Percentiles rank a stretch among this genome's conserved stretches.
Evolutionary conservation across 2,797 vertebrate species (phyloP).

Genomic region (Pagetopsis macropterus): DNA sequence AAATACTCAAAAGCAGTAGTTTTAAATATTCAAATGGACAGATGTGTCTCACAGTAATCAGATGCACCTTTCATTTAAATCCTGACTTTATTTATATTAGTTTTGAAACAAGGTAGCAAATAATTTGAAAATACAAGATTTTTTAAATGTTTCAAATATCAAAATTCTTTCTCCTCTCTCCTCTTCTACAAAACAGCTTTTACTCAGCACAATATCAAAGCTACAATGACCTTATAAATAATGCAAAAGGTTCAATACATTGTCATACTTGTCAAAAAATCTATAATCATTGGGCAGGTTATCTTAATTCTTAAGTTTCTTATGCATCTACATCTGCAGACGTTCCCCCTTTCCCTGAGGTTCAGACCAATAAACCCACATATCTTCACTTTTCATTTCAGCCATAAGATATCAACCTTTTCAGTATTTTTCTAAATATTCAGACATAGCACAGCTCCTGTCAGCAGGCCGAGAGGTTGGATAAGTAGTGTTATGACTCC

Average conservation of each 20-base stretch:
- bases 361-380: background rate
- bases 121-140: background rate
- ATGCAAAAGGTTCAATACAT: background rate
- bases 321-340: background rate
- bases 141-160: background rate
- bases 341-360: background rate
- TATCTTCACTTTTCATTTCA: background rate
- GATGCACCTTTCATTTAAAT: slow-evolving; percentile 2
- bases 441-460: slow-evolving; percentile 1
- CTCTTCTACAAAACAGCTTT: background rate
- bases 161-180: background rate
- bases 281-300: background rate
- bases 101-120: background rate
- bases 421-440: background rate
- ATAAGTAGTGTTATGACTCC: slow-evolving; percentile 12
- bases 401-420: background rate
- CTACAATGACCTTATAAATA: background rate
- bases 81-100: background rate
- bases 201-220: slow-evolving; percentile 4
- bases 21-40: background rate
- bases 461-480: slow-evolving; percentile 28
- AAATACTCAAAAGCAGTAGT: background rate
- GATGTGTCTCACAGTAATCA: background rate
- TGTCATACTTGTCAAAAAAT: background rate
- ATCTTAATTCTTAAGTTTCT: background rate